Evolutionary conservation across 64 coral and sea anemone genomes (phyloP), one percentile per base, ranked within the genome.

Genomic region (Dendrophyllia cribrosa): DNA sequence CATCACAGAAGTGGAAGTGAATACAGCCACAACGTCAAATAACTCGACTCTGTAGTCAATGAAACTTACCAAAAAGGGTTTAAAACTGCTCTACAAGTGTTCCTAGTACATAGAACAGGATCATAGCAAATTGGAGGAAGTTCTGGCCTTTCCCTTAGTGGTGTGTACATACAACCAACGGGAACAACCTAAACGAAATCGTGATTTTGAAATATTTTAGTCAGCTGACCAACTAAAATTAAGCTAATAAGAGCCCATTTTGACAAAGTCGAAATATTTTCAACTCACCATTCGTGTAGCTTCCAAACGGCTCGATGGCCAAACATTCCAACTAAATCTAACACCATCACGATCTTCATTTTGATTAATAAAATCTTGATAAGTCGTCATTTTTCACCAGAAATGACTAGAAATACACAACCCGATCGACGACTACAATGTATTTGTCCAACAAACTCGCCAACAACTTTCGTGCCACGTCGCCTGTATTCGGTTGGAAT

Each of bases 291-390:
- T 99, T 88, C 97, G 86, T 9, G 97, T 99, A 12, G 97, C 97
- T 96, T 99, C 97, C 58, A 99, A 89, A 10, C 97, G 91, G 70
- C 97, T 99, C 24, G 97, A 99, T 21, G 97, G 97, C 97, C 97
- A 99, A 45, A 98, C 97, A 90, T 98, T 98, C 97, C 97, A 98
- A 70, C 97, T 98, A 88, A 98, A 98, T 66, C 97, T 83, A 79
- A 98, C 97, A 79, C 97, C 97, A 88, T 99, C 97, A 79, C 97
- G 80, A 69, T 99, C 97, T 88, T 99, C 97, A 85, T 99, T 99
- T 87, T 99, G 97, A 62, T 93, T 95, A 64, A 99, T 99, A 94
- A 93, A 99, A 65, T 99, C 94, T 83, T 99, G 97, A 88, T 99
- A 99, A 34, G 97, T 96, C 16, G 94, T 78, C 97, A 99, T 99